phyloP scores from a whole-genome alignment of 1,140 invertebrate genomes.

The Helicorthomorpha holstii region DNA sequence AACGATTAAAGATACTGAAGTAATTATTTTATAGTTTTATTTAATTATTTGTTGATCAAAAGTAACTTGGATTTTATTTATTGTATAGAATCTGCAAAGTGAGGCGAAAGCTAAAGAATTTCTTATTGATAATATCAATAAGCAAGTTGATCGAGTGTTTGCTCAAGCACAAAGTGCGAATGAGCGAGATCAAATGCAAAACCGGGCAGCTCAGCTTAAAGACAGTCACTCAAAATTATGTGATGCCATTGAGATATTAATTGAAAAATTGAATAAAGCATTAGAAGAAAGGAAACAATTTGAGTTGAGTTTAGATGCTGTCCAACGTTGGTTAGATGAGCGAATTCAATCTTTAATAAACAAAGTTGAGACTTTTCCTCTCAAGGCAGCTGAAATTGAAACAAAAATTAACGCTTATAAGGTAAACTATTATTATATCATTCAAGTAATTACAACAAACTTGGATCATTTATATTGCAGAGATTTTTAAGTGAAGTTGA shows the following conservation, averaged over 20 bases:
- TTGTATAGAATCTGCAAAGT: background rate
- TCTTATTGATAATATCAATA: constrained; percentile 2
- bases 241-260: background rate
- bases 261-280: constrained; percentile 13
- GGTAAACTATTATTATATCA: constrained; percentile 16
- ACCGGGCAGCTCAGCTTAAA: constrained; percentile 1
- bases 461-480: too few relatives aligned
- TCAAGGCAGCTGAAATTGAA: constrained; percentile 44
- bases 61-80: too few relatives aligned
- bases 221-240: background rate
- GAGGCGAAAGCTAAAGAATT: constrained; percentile 3
- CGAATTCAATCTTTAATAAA: constrained; percentile 49
- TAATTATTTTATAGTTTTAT: constrained; percentile 8
- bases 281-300: constrained; percentile 47
- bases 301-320: constrained; percentile 54
- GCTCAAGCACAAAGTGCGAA: background rate
- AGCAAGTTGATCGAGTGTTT: background rate
- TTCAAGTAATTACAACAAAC: too few relatives aligned
- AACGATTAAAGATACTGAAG: constrained; percentile 16
- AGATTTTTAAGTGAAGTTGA: constrained; percentile 40
- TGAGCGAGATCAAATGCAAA: constrained; percentile 4
- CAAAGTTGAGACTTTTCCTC: constrained; percentile 40
- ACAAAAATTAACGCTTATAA: constrained; percentile 56
- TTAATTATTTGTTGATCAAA: too few relatives aligned
- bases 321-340: constrained; percentile 55